Base-by-base conservation (phyloP, 2,797 vertebrate species). In the Anomalospiza imberbis region DNA sequence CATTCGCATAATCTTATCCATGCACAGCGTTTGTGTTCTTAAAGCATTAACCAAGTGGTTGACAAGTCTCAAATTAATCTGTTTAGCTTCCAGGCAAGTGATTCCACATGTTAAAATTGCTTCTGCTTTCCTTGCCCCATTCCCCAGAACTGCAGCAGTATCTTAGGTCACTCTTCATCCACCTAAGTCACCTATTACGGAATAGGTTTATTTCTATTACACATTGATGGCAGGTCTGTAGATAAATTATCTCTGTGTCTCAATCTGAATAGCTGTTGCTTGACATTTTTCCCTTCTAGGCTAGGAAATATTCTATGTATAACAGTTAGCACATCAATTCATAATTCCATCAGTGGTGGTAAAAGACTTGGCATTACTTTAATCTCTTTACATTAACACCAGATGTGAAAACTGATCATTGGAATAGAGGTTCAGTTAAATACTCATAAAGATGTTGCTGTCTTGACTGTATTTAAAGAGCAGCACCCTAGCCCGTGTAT, bases 1-100 rank as follows among this genome's bases (percentile, higher is more conserved):
- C 2, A 63, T 90, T 95, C 0, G 0, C 76, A 88, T 93, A 86
- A 76, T 89, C 78, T 88, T 91, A 85, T 66, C 50, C 76, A 58
- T 94, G 81, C 48, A 17, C 26, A 24, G 32, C 50, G 6, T 84
- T 96, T 91, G 45, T 95, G 42, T 72, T 94, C 80, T 87, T 96
- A 87, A 79, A 92, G 67, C 72, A 63, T 85, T 84, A 85, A 92
- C 66, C 24, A 80, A 92, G 57, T 61, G 44, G 36, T n/a, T 95
- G 76, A 95, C 92, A 87, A 91, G 73, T 88, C 88, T 95, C n/a
- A 80, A 53, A n/a, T 50, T 73, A 88, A 79, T 88, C 72, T 93
- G 34, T 93, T 84, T 60, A 67, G 48, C 65, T 95, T 88, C 72
- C 72, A 91, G 73, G 22, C 62, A 60, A 95, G 82, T 91, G 77